Percentiles rank a stretch among this genome's conserved stretches.
These are phyloP conservation scores for Crossocerus cetratus DNA, from an alignment of 2,888 invertebrate species.

Conservation along the genomic window DNA sequence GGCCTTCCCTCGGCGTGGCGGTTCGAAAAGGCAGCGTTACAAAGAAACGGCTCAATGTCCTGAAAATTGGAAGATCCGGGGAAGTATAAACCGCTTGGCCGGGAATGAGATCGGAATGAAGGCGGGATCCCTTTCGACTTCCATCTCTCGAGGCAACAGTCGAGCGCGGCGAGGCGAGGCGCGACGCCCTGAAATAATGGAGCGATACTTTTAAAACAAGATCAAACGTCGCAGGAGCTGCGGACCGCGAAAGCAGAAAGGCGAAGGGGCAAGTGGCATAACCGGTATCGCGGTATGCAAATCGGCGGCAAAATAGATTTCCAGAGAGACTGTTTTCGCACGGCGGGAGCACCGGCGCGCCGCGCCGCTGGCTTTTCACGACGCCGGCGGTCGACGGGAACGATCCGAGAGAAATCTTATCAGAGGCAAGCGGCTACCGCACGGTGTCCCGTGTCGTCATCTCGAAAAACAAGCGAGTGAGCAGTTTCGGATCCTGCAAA, in stretches of 20 bases:
- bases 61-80: conserved; percentile 23
- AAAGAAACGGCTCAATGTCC: conserved; percentile 1
- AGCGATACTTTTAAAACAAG: conserved; percentile 1
- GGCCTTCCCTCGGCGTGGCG: background rate
- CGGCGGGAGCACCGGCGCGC: background rate
- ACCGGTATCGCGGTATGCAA: conserved; percentile 10
- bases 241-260: background rate
- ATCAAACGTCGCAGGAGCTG: background rate
- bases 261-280: background rate
- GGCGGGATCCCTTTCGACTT: background rate
- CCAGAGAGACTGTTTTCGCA: background rate
- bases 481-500: conserved; percentile 36
- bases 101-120: conserved; percentile 9
- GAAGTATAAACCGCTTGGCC: conserved; percentile 15
- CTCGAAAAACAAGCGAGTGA: conserved; percentile 21
- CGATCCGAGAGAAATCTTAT: background rate
- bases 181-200: too few species aligned
- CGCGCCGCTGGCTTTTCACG: background rate
- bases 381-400: background rate
- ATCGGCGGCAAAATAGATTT: conserved; percentile 17
- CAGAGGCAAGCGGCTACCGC: background rate
- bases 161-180: too few species aligned
- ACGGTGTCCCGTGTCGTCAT: conserved; percentile 18
- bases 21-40: conserved; percentile 1
- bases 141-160: conserved; percentile 11